Evolutionary conservation across 1,140 invertebrate species (phyloP).

Genomic region (Ptiloglossa arizonensis): DNA sequence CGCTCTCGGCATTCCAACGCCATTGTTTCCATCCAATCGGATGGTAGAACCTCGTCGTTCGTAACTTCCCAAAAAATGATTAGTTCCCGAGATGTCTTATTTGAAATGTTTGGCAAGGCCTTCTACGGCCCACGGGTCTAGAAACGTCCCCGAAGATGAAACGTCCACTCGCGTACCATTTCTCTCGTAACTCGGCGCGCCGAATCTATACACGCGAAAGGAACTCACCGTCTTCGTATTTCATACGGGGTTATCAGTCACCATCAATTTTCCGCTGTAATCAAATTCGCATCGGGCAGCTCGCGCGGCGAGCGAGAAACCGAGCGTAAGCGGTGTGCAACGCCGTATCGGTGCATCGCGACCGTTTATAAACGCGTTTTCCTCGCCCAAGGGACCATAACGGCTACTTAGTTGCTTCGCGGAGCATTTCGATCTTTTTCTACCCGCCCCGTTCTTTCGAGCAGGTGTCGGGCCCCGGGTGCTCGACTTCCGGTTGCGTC

Average conservation of each 20-base stretch:
- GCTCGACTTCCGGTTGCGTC: neutral
- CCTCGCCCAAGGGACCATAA: neutral
- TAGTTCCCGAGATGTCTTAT: no score
- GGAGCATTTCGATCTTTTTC: neutral
- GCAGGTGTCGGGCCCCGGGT: neutral
- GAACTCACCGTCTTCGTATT: conserved; percentile 32
- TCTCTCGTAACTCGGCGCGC: no score
- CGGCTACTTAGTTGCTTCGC: neutral
- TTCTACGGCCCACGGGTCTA: no score
- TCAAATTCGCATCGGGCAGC: conserved; percentile 23
- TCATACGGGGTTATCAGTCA: conserved; percentile 14
- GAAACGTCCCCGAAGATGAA: no score
- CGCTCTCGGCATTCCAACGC: no score
- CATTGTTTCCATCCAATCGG: no score
- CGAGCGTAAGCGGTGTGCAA: neutral
- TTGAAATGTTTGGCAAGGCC: no score
- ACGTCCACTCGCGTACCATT: no score
- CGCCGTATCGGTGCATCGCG: neutral
- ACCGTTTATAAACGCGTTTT: conserved; percentile 21
- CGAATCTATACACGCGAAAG: no score
- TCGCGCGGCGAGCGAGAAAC: neutral
- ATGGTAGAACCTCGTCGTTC: no score
- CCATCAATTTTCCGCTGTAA: conserved; percentile 26
- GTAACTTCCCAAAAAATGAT: no score
- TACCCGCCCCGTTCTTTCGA: no score